phyloP scores from a whole-genome alignment of 1,140 invertebrate species.

The Oedothorax gibbosus region DNA sequence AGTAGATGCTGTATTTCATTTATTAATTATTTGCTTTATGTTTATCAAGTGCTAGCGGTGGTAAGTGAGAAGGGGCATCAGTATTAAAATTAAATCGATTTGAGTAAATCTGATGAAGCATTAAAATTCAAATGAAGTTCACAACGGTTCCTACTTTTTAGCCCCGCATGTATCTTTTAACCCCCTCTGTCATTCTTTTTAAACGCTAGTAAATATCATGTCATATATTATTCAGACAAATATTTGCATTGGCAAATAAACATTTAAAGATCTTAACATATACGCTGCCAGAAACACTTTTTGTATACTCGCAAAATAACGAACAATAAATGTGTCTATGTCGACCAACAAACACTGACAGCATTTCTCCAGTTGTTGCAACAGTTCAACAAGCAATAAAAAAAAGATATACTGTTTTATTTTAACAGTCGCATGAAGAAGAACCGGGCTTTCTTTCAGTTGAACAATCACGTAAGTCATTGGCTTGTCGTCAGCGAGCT shows the following conservation, averaged over 20 bases:
- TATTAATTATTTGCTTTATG: too few relatives aligned
- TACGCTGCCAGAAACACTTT: too few relatives aligned
- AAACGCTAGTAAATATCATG: too few relatives aligned
- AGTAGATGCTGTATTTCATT: too few relatives aligned
- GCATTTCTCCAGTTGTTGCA: conserved; percentile 7
- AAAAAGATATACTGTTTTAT: conserved; percentile 17
- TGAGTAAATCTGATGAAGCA: too few relatives aligned
- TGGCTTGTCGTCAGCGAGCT: conserved; percentile 22
- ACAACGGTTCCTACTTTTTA: too few relatives aligned
- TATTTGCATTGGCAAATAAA: background rate
- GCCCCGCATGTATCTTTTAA: too few relatives aligned
- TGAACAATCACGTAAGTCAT: conserved; percentile 23
- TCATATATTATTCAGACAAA: background rate
- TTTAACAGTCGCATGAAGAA: conserved; percentile 3
- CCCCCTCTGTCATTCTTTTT: too few relatives aligned
- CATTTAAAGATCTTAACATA: background rate
- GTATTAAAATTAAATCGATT: too few relatives aligned
- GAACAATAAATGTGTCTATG: background rate
- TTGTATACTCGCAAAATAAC: background rate
- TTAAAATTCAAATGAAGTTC: too few relatives aligned
- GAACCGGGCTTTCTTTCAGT: background rate
- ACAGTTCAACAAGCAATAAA: conserved; percentile 2
- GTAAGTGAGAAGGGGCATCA: too few relatives aligned
- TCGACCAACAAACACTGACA: background rate
- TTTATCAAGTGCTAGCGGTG: too few relatives aligned